Evolutionary conservation across 1,140 invertebrate genomes (phyloP).

Genomic region (Aphaenogaster ashmeadi): DNA sequence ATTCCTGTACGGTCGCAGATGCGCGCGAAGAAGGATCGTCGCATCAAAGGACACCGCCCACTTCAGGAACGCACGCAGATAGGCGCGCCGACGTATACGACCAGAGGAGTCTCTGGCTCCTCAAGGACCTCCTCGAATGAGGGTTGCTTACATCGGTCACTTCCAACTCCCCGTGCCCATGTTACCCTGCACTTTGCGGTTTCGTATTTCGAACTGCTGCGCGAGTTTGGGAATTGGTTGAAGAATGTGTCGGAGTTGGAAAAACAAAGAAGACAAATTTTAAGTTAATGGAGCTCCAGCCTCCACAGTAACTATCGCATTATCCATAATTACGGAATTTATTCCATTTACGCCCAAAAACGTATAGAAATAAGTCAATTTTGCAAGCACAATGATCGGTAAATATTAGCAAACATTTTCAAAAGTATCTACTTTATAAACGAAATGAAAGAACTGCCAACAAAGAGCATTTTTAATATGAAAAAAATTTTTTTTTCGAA

Average conservation of each 20-base stretch:
- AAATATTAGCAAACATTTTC: neutral
- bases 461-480: neutral
- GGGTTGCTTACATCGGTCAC: constrained; percentile 34
- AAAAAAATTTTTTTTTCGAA: neutral
- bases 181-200: constrained; percentile 44
- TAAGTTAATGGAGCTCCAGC: neutral
- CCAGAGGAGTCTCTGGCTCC: constrained; percentile 10
- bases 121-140: constrained; percentile 24
- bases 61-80: constrained; percentile 9
- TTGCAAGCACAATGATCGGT: neutral
- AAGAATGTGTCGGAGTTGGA: neutral
- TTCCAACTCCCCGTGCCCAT: constrained; percentile 1
- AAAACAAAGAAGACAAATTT: neutral
- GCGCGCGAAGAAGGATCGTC: constrained; percentile 24
- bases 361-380: neutral
- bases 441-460: neutral
- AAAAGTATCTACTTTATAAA: neutral
- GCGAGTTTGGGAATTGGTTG: neutral
- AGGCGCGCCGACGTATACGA: constrained; percentile 10
- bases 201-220: constrained; percentile 34
- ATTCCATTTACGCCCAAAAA: neutral
- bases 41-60: constrained; percentile 58
- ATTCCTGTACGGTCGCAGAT: constrained; percentile 38
- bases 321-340: neutral
- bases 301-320: neutral